phyloP scores from a whole-genome alignment of 2,888 invertebrate species.

The Globia sparganii region DNA sequence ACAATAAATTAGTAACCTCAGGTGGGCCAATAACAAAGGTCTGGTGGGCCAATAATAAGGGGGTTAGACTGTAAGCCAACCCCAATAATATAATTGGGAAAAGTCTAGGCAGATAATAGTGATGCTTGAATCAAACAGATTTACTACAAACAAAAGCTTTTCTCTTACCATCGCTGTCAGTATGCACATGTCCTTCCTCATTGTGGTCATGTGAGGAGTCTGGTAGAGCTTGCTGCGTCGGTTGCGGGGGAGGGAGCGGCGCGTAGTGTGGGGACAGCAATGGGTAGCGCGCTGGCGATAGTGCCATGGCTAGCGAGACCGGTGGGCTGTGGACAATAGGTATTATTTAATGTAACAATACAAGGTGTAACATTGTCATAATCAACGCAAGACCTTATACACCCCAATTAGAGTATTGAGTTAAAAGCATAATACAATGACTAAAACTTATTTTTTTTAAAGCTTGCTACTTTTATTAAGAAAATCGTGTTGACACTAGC shows the following conservation, averaged over 20 bases:
- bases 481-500: no score
- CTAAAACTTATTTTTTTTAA: no score
- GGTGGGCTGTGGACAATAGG: conserved; percentile 93
- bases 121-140: background rate
- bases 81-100: background rate
- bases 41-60: no score
- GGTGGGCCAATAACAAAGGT: no score
- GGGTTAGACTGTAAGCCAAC: background rate
- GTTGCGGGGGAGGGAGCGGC: conserved; percentile 91
- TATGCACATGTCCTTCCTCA: conserved; percentile 84
- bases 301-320: conserved; percentile 93
- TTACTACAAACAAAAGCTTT: background rate
- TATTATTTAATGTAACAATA: no score
- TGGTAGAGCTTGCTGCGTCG: conserved; percentile 84
- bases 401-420: no score
- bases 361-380: no score
- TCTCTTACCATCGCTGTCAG: conserved; percentile 92
- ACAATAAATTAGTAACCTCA: no score
- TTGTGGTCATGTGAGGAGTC: conserved; percentile 85
- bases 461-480: no score
- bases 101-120: background rate
- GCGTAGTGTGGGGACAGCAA: conserved; percentile 93
- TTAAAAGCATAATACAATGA: no score
- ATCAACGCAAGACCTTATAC: no score
- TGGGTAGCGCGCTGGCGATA: conserved; percentile 89